These are phyloP conservation scores for Scatophagus argus DNA, from an alignment of 2,113 vertebrate genomes.

Conservation along the genomic window DNA sequence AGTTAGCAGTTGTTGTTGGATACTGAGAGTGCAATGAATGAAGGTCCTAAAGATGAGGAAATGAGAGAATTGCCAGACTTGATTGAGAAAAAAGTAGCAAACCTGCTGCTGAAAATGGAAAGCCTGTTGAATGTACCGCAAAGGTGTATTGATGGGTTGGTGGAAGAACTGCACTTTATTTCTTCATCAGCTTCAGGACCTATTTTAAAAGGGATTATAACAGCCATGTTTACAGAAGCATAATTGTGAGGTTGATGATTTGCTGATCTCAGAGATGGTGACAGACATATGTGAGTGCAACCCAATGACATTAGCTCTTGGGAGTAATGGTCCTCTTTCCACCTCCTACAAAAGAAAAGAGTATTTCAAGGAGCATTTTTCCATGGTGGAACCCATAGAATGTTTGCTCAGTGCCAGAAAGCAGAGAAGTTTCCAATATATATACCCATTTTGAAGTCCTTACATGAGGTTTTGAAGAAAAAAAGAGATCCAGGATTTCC, in stretches of 20 bases:
- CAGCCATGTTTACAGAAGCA: constrained; percentile 41
- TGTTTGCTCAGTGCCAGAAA: neutral
- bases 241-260: constrained; percentile 36
- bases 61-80: constrained; percentile 18
- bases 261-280: constrained; percentile 30
- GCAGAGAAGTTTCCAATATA: neutral
- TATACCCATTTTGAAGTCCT: constrained; percentile 13
- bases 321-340: neutral
- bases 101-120: constrained; percentile 36
- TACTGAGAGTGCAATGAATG: constrained; percentile 10
- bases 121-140: constrained; percentile 44
- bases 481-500: constrained; percentile 2
- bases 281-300: constrained; percentile 25
- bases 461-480: constrained; percentile 12
- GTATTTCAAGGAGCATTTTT: constrained; percentile 24
- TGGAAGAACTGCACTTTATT: constrained; percentile 40
- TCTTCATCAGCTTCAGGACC: constrained; percentile 35
- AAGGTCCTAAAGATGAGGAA: constrained; percentile 16
- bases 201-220: constrained; percentile 45
- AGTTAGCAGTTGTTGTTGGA: too few species aligned
- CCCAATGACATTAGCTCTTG: neutral
- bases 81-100: constrained; percentile 13
- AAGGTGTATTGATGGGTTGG: constrained; percentile 42
- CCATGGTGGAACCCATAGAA: neutral
- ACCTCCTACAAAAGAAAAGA: constrained; percentile 23